A percentile compares a stretch with the other conserved stretches of the same genome.
phyloP scores from a whole-genome alignment of 1,140 invertebrate genomes.

The Rhyzopertha dominica region DNA sequence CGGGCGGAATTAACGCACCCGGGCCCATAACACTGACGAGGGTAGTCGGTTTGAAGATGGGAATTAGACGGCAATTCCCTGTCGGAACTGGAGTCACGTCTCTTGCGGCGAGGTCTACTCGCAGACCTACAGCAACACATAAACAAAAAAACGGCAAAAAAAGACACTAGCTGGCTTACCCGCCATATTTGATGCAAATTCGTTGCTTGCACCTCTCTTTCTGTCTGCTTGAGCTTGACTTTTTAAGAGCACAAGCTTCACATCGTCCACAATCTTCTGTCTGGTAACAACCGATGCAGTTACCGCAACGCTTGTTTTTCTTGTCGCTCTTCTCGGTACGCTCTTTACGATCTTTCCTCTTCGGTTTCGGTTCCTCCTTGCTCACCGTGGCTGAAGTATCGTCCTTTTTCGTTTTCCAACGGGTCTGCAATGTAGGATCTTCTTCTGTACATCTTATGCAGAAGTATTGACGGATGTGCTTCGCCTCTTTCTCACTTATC shows the following conservation, averaged over 20 bases:
- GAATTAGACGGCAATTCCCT: conserved; percentile 31
- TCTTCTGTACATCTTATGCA: conserved; percentile 80
- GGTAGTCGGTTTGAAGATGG: conserved; percentile 42
- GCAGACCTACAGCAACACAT: too few relatives aligned
- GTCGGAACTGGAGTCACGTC: conserved; percentile 40
- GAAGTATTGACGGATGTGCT: conserved; percentile 89
- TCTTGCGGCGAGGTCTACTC: conserved; percentile 37
- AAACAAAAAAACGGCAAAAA: too few relatives aligned
- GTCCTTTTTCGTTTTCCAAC: conserved; percentile 67
- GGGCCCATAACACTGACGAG: conserved; percentile 88
- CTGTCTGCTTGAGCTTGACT: conserved; percentile 62
- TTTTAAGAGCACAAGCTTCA: conserved; percentile 73
- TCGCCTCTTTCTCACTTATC: conserved; percentile 88
- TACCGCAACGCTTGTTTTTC: conserved; percentile 61
- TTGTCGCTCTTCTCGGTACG: conserved; percentile 40
- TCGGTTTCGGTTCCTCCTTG: conserved; percentile 40
- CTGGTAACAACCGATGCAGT: conserved; percentile 75
- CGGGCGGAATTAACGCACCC: conserved; percentile 74
- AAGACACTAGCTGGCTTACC: conserved; percentile 31
- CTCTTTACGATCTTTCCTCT: conserved; percentile 48
- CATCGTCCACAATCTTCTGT: conserved; percentile 82
- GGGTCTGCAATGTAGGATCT: conserved; percentile 74
- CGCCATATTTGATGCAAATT: conserved; percentile 48
- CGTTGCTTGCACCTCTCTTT: conserved; percentile 65
- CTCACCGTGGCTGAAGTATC: conserved; percentile 21